phyloP scores from a whole-genome alignment of 2,888 invertebrate genomes.

The Alviniconcha strummeri region DNA sequence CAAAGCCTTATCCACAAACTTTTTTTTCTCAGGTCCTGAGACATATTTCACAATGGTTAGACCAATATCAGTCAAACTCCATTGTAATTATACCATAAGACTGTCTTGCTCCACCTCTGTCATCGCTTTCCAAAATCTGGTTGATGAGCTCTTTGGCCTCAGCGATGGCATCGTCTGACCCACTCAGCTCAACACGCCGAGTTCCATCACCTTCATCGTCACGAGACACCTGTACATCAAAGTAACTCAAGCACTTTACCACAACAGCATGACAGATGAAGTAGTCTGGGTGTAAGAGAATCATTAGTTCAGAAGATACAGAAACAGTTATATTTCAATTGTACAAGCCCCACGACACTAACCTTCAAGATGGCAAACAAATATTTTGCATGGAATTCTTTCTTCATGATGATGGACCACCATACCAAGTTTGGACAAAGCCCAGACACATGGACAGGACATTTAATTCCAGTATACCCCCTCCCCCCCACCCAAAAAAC shows the following conservation, averaged over 20 bases:
- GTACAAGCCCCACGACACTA: neutral
- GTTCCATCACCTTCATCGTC: conserved; percentile 60
- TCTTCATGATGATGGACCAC: neutral
- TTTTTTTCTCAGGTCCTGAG: no score
- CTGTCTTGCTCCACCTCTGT: neutral
- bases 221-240: conserved; percentile 47
- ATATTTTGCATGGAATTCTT: neutral
- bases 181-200: conserved; percentile 75
- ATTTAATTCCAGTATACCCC: no score
- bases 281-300: neutral
- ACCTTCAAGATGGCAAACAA: neutral
- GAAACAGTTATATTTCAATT: neutral
- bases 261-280: neutral
- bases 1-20: no score
- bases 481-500: neutral
- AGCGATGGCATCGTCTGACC: conserved; percentile 76
- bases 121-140: conserved; percentile 41
- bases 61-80: no score
- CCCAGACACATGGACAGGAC: no score
- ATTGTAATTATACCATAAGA: no score
- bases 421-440: no score
- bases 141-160: conserved; percentile 73
- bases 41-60: no score
- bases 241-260: neutral
- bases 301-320: neutral